phyloP scores from a whole-genome alignment of 2,113 vertebrate genomes.

The Tringa solitaria region DNA sequence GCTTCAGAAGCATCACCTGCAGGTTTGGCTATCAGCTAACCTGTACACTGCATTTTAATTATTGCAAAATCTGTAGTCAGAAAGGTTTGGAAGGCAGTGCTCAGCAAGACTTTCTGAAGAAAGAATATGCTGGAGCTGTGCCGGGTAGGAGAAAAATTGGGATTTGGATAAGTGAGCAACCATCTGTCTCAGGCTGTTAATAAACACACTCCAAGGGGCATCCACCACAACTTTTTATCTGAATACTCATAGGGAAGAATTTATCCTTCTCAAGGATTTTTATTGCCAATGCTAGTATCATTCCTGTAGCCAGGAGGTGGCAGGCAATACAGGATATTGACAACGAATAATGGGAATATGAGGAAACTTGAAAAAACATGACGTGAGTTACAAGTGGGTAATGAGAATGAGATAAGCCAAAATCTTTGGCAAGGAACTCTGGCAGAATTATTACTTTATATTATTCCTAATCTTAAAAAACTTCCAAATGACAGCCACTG shows the following conservation, averaged over 20 bases:
- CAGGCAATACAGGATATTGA: neutral
- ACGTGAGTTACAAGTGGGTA: neutral
- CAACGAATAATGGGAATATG: neutral
- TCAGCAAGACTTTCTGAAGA: neutral
- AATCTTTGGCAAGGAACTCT: neutral
- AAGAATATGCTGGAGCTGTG: neutral
- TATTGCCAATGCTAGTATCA: neutral
- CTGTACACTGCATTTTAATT: neutral
- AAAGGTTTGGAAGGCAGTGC: neutral
- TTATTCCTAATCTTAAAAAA: neutral
- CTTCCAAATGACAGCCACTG: neutral
- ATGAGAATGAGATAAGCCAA: conserved; percentile 9
- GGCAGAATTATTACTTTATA: neutral
- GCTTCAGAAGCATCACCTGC: neutral
- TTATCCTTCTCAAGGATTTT: neutral
- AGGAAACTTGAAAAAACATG: neutral
- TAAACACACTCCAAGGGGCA: neutral
- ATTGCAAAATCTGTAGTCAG: neutral
- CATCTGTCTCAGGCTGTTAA: neutral
- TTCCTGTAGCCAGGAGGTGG: neutral
- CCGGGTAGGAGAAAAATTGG: neutral
- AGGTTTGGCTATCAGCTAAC: neutral
- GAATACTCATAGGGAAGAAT: neutral
- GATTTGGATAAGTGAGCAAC: neutral
- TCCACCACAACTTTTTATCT: neutral